Base-by-base conservation (phyloP, 2,797 vertebrate genomes). In the Oreonectes daqikongensis region DNA sequence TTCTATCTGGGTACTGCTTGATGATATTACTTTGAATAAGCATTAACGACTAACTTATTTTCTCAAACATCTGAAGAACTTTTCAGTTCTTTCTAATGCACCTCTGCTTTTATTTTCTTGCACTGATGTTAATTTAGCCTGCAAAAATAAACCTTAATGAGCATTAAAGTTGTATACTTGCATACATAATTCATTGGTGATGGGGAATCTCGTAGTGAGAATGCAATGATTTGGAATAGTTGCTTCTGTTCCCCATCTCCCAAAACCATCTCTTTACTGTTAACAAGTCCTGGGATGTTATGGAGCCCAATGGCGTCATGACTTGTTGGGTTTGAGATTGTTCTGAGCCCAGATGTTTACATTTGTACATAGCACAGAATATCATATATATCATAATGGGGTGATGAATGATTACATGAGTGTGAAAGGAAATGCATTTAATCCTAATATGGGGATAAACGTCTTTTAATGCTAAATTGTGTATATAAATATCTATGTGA, bases 321-420 rank as follows among this genome's bases (percentile, higher is more conserved):
- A 69, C 48, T 81, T 74, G 48, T 81, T 78, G 67, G 80, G 59
- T 70, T 84, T 79, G 80, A 82, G 81, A 30, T 78, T 66, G 84
- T 87, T 89, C 90, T 86, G 86, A 89, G 92, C 92, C 93, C 91
- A 93, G 65, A 73, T 93, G 94, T 95, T 95, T 95, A 95, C 94
- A 94, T 90, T 63, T 96, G 94, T 96, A 95, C 81, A 95, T 94
- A 94, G 88, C 90, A 89, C 86, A 92, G 79, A 81, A 79, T n/a
- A n/a, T 79, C 28, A 24, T 65, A 85, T 90, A 84, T 86, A 85
- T 90, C 82, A 91, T 77, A 78, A 89, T 87, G 90, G 90, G 88
- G 92, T 92, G 89, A 86, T 79, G 79, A 85, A 81, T 71, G 78
- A 74, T 80, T 50, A 69, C 26, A 57, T 15, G 46, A 70, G 71